Evolutionary conservation across 2,113 vertebrate species (phyloP), one percentile per base, ranked within the genome.

Genomic region (Calyptommatus sinebrachiatus): DNA sequence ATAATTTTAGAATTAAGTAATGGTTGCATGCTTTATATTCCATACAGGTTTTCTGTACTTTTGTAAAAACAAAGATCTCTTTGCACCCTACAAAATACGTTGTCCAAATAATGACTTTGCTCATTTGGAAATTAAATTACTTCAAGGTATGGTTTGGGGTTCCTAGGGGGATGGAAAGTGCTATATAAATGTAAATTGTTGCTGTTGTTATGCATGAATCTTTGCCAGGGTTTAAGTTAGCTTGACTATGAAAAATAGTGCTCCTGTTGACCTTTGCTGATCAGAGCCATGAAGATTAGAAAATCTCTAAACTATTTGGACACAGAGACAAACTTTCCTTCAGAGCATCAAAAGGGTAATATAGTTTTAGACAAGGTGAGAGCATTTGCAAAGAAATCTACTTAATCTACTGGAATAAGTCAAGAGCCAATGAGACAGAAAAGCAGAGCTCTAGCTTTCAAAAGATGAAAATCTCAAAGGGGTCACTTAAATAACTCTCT

Each of bases 131-230:
- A 77, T 63, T 28, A 87, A 84, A 73, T 80, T 88, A 87, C 88
- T 90, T 80, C 79, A 62, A 84, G 67, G 74, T 79, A 81, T 53
- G 21, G 73, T 72, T 85, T 90, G 83, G 84, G 88, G 87, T 88
- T 77, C 72, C 89, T 89, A 90, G 84, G 78, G 89, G 89, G 87
- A 91, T 79, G 84, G 84, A 91, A 92, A 88, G 86, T 89, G 79
- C 63, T 91, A 90, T 91, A 92, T 92, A 93, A 92, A 93, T 93
- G 91, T 89, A 92, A 92, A 93, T 91, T 76, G 60, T 87, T 84
- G 77, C 63, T 89, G 82, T 82, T 91, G 79, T 75, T 91, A 92
- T 89, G 86, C 87, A 88, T 89, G 90, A 91, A 78, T 69, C 75
- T 86, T 18, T 80, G 84, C 61, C 82, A 79, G 73, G 61, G 76